Evolutionary conservation across 1,140 invertebrate genomes (phyloP), one percentile per base, ranked within the genome.

Genomic region (Platyura marginata): DNA sequence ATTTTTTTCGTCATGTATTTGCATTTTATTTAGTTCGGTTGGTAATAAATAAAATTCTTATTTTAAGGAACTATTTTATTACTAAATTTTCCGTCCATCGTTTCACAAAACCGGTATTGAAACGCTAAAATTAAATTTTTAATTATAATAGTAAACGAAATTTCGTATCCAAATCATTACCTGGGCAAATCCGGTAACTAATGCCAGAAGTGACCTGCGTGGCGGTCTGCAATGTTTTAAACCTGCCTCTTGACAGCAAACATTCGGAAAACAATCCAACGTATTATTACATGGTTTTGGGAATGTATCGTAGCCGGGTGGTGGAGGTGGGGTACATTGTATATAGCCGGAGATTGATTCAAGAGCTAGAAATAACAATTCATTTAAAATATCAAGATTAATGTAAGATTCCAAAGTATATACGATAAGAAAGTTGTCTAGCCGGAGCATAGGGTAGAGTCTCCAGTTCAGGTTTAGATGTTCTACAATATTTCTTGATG

Each of bases 211-310:
- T 2, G 76, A 79, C 49, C 71, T 69, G 51, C 73, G 75, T 22
- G 78, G 74, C 4, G 78, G 77, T 29, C 78, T 65, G 48, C 79
- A 80, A 43, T 73, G 67, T 48, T 73, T 73, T 44, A 70, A 70
- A 2, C 72, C 73, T 15, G 65, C 68, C 57, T 81, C 79, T 50
- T 79, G 77, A 41, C 79, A 81, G 54, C 78, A 81, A 29, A 81
- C 62, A 56, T 79, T 80, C 2, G 79, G 79, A 52, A 80, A 78
- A 57, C 79, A 81, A 55, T 80, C 77, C 8, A 79, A 58, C 11
- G 70, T 72, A 3, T 68, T 72, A 43, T 69, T 70, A 51, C 79
- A 81, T 10, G 66, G 55, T 49, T 74, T 69, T 3, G 77, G 73
- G 54, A 79, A 77, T 25, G 76, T 48, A 55, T 81, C 76, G 36